Evolutionary conservation across 2,797 vertebrate genomes (phyloP).

Genomic region (Enteromius viviparus): DNA sequence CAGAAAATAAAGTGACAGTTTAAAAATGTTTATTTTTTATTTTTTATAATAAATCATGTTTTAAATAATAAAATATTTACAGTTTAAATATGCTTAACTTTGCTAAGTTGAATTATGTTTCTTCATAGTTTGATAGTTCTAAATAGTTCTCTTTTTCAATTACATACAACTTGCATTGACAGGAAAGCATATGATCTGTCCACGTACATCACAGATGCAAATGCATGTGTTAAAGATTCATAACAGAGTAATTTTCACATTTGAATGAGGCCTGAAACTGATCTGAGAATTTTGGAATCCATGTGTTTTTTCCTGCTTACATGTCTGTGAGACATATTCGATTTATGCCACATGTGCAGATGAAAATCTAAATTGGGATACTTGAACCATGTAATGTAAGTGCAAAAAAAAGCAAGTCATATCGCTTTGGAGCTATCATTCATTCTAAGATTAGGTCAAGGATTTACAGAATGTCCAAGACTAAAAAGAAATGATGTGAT

Average conservation of each 20-base stretch:
- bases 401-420: neutral
- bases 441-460: neutral
- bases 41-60: neutral
- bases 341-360: neutral
- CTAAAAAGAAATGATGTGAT: conserved; percentile 5
- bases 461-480: neutral
- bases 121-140: neutral
- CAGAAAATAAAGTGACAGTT: neutral
- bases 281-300: neutral
- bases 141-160: neutral
- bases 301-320: neutral
- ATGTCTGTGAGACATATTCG: neutral
- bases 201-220: neutral
- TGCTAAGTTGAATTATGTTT: neutral
- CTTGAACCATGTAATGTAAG: neutral
- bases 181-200: neutral
- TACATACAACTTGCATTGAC: neutral
- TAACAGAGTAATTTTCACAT: neutral
- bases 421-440: neutral
- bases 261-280: neutral
- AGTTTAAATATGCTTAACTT: neutral
- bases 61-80: neutral
- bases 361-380: neutral
- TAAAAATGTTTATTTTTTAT: neutral
- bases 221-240: neutral